Evolutionary conservation across 1,140 invertebrate species (phyloP).

Genomic region (Gryllus bimaculatus): DNA sequence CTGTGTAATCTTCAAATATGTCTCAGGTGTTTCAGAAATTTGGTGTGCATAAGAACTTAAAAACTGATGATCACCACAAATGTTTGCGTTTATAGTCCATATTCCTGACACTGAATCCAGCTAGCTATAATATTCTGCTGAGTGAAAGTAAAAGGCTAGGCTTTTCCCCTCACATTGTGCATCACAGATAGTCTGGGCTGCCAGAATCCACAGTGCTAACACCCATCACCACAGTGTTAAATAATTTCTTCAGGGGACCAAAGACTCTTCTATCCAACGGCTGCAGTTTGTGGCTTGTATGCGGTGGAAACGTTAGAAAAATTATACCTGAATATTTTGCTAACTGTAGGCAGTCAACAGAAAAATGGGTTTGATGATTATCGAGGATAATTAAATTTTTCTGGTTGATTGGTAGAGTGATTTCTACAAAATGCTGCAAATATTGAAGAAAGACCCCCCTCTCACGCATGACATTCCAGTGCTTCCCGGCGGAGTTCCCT

Average conservation of each 20-base stretch:
- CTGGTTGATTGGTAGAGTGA: conserved; percentile 25
- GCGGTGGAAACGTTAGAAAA: conserved; percentile 37
- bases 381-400: conserved; percentile 34
- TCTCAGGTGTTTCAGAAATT: no score
- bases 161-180: no score
- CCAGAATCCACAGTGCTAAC: no score
- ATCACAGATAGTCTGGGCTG: no score
- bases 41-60: no score
- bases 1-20: no score
- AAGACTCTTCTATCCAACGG: conserved; percentile 36
- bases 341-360: conserved; percentile 25
- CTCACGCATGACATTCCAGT: not conserved
- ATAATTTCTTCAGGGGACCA: conserved; percentile 32
- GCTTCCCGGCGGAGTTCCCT: conserved; percentile 31
- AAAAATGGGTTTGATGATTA: conserved; percentile 32
- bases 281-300: conserved; percentile 38
- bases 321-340: conserved; percentile 27
- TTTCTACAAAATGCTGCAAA: conserved; percentile 24
- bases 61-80: no score
- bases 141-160: no score
- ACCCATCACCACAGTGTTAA: not conserved
- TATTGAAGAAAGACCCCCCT: not conserved
- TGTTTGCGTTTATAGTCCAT: no score
- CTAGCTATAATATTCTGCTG: no score
- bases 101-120: no score